Evolutionary conservation across 2,888 invertebrate species (phyloP).

Genomic region (Dynastes tityus): DNA sequence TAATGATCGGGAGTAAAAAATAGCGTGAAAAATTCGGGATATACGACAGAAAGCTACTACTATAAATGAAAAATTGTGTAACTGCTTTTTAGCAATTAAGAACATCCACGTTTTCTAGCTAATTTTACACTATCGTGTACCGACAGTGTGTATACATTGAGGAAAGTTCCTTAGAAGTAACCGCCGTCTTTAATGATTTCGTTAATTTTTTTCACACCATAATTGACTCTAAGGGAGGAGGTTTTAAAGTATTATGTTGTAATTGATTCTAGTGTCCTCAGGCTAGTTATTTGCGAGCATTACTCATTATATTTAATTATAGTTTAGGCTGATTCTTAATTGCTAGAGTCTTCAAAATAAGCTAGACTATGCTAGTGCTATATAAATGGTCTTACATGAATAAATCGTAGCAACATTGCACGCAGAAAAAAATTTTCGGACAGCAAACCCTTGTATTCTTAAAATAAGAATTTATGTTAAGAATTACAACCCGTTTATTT

Average conservation of each 20-base stretch:
- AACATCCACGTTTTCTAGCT: constrained; percentile 23
- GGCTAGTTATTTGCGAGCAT: constrained; percentile 6
- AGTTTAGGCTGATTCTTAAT: background rate
- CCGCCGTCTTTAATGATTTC: constrained; percentile 33
- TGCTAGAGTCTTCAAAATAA: background rate
- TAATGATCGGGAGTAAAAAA: constrained; percentile 24
- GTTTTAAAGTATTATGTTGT: constrained; percentile 23
- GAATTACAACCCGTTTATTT: too few species aligned
- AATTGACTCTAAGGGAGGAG: constrained; percentile 27
- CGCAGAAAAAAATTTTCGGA: too few species aligned
- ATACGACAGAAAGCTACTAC: constrained; percentile 1
- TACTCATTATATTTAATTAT: constrained; percentile 18
- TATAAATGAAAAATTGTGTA: constrained; percentile 45
- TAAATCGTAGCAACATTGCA: too few species aligned
- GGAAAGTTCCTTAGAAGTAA: constrained; percentile 42
- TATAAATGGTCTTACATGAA: too few species aligned
- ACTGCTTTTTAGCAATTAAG: constrained; percentile 42
- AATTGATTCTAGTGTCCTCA: constrained; percentile 25
- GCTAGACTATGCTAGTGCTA: too few species aligned
- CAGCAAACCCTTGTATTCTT: too few species aligned
- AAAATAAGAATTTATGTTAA: too few species aligned
- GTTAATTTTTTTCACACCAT: constrained; percentile 42
- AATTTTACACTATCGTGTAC: constrained; percentile 34
- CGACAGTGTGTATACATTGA: background rate
- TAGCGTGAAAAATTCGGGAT: constrained; percentile 38